Evolutionary conservation across 1,140 invertebrate genomes (phyloP).

Genomic region (Pissodes strobi): DNA sequence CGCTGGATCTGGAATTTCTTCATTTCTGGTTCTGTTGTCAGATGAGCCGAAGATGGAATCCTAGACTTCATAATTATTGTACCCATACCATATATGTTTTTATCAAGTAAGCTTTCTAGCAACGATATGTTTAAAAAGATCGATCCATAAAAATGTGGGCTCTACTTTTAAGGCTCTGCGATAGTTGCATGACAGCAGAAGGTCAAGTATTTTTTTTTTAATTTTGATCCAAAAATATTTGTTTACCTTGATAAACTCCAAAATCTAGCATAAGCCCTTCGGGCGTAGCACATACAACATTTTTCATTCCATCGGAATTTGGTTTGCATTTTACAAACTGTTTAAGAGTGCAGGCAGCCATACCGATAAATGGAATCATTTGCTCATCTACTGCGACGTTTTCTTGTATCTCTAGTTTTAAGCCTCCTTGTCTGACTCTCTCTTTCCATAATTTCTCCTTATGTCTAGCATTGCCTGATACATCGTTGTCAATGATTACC

Average conservation of each 20-base stretch:
- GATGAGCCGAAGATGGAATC: slow-evolving; percentile 11
- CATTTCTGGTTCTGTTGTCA: slow-evolving; percentile 22
- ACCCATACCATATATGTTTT: background rate
- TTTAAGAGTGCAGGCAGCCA: slow-evolving; percentile 13
- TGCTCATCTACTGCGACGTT: no score
- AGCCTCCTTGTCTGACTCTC: no score
- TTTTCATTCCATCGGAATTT: slow-evolving; percentile 42
- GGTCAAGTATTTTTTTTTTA: slow-evolving; percentile 15
- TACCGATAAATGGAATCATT: no score
- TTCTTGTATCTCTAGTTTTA: no score
- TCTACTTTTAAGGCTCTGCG: slow-evolving; percentile 8
- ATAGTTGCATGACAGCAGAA: slow-evolving; percentile 22
- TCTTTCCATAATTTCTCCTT: no score
- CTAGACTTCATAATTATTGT: slow-evolving; percentile 15
- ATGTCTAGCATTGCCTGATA: no score
- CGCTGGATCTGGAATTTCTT: slow-evolving; percentile 2
- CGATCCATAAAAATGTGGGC: slow-evolving; percentile 24
- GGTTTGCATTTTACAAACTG: slow-evolving; percentile 29
- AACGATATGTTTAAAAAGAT: no score
- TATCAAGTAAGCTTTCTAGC: no score
- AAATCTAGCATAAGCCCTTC: no score
- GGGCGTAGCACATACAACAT: slow-evolving; percentile 42
- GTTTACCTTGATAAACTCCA: no score
- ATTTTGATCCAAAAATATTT: no score
- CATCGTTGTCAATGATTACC: no score